phyloP scores from a whole-genome alignment of 2,888 invertebrate genomes.

The Hydriomena furcata region DNA sequence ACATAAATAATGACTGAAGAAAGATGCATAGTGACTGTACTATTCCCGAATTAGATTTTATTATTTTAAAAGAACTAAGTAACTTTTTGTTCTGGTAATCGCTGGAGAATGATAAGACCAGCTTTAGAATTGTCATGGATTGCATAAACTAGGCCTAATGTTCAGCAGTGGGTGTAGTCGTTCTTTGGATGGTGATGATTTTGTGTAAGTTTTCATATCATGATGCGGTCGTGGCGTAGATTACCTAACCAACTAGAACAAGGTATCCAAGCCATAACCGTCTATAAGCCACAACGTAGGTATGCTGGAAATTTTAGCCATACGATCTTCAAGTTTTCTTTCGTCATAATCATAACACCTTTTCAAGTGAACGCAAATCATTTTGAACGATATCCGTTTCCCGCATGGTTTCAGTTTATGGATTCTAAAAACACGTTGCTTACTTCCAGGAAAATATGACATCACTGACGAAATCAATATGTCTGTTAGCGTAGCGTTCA shows the following conservation, averaged over 20 bases:
- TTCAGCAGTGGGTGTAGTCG: no score
- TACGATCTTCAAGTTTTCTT: no score
- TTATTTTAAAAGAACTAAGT: not conserved
- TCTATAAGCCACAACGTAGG: no score
- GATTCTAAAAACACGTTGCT: constrained; percentile 14
- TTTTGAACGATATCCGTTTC: constrained; percentile 4
- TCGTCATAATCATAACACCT: not conserved
- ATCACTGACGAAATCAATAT: constrained; percentile 17
- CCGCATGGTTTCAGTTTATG: constrained; percentile 16
- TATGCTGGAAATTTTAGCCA: no score
- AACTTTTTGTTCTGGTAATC: no score
- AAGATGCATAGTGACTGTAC: not conserved
- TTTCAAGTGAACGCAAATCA: constrained; percentile 1
- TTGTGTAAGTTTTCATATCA: no score
- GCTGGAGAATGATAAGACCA: not conserved
- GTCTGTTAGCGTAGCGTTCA: constrained; percentile 3
- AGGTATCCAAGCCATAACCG: no score
- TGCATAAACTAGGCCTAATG: no score
- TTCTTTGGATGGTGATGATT: no score
- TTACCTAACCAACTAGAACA: no score
- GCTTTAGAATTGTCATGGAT: no score
- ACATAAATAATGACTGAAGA: not conserved
- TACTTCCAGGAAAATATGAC: constrained; percentile 16
- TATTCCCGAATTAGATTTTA: constrained; percentile 10
- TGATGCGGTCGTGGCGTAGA: no score